Evolutionary conservation across 2,113 vertebrate species (phyloP).

Genomic region (Nibea albiflora): DNA sequence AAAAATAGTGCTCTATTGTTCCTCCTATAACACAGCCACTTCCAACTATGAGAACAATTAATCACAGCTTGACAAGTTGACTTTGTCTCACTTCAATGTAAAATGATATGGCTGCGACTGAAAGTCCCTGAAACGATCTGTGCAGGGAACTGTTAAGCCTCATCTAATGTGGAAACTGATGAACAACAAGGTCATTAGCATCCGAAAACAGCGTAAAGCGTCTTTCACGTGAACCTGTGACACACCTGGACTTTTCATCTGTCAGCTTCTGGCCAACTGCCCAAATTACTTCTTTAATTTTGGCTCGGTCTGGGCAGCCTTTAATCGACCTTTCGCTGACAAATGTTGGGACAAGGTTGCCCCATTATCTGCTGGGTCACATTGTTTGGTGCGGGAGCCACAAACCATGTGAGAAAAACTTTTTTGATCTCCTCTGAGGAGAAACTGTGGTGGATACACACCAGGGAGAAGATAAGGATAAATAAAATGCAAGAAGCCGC

Average conservation of each 20-base stretch:
- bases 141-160: slow-evolving; percentile 14
- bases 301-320: not conserved
- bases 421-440: slow-evolving; percentile 24
- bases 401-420: slow-evolving; percentile 15
- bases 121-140: slow-evolving; percentile 18
- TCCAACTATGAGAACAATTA: not conserved
- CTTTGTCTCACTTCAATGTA: not conserved
- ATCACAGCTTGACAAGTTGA: slow-evolving; percentile 8
- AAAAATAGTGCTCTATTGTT: not conserved
- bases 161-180: slow-evolving; percentile 11
- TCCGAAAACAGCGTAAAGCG: slow-evolving; percentile 5
- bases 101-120: not conserved
- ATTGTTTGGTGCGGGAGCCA: not conserved
- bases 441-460: slow-evolving; percentile 3
- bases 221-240: not conserved
- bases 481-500: slow-evolving; percentile 2
- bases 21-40: not conserved
- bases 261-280: slow-evolving; percentile 3
- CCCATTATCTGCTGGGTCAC: not conserved
- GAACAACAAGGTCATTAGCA: not conserved
- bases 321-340: not conserved
- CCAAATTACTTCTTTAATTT: not conserved
- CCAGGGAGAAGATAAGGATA: slow-evolving; percentile 20
- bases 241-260: slow-evolving; percentile 33
- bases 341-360: not conserved